phyloP scores from a whole-genome alignment of 2,113 vertebrate genomes.

The Sapajus apella region DNA sequence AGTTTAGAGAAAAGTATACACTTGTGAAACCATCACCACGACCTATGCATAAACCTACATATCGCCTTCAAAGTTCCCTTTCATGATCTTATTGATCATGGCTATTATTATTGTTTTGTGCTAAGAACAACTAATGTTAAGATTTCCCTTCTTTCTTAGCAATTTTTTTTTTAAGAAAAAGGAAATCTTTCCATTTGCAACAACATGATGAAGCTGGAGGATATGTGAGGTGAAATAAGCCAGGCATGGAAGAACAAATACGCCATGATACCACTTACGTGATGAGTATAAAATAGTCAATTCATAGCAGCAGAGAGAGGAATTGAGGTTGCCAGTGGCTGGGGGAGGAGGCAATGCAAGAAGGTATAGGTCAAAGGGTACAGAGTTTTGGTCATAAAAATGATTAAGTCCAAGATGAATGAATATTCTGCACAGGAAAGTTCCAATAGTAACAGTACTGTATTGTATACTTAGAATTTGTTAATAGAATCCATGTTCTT shows the following conservation, averaged over 20 bases:
- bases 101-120: neutral
- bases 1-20: neutral
- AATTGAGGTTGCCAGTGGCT: neutral
- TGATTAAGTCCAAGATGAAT: neutral
- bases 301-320: neutral
- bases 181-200: neutral
- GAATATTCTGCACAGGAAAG: neutral
- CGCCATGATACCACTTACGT: neutral
- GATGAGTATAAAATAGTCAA: neutral
- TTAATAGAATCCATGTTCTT: neutral
- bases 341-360: neutral
- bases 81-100: neutral
- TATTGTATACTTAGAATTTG: neutral
- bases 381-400: neutral
- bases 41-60: neutral
- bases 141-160: neutral
- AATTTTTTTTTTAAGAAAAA: neutral
- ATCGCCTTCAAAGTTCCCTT: neutral
- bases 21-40: neutral
- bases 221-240: neutral
- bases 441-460: neutral
- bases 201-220: neutral
- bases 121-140: neutral
- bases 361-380: neutral
- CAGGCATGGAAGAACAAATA: neutral